Evolutionary conservation across 1,140 invertebrate genomes (phyloP), one percentile per base, ranked within the genome.

Genomic region (Cherax quadricarinatus): DNA sequence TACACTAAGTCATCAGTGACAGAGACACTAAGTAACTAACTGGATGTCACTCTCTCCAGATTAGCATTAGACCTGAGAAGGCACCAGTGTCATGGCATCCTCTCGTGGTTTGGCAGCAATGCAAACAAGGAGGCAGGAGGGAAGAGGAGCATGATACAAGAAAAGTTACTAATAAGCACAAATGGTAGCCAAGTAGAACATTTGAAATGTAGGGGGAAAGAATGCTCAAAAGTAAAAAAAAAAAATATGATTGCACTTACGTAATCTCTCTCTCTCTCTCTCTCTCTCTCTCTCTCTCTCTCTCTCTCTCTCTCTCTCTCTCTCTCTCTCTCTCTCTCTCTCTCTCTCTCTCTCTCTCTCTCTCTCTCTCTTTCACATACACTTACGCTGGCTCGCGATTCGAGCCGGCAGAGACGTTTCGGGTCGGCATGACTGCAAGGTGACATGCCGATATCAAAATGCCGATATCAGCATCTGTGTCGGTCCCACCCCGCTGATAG

Each of bases 381-480:
- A 57, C 53, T 10, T 14, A 57, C 53, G 14, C 53, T 10, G 9
- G 14, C 53, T 10, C 9, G 53, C 53, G 14, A 57, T 57, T 48
- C 60, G 24, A 14, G 60, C 53, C 41, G 49, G 24, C n/a, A 66
- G 51, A 80, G 78, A 18, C 14, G 53, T 6, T 57, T 57, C 53
- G 53, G 53, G 53, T 57, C 6, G 53, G 53, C 49, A 60, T 83
- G 88, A 16, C 53, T 80, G 79, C 57, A 21, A 84, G 88, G 88
- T 90, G 88, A 90, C 88, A 90, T 90, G 82, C 88, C 88, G 81
- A 90, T 90, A 90, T 90, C 88, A 90, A 90, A 90, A 90, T 78
- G 88, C 88, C 88, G 88, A 90, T 90, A 90, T 90, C 88, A 90
- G 81, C 88, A 90, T 90, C 88, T 84, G 88, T 85, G 88, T 84